Percentiles rank a stretch among this genome's conserved stretches.
Conservation (phyloP, 1,140 invertebrate genomes). For the Acromyrmex heyeri region DNA sequence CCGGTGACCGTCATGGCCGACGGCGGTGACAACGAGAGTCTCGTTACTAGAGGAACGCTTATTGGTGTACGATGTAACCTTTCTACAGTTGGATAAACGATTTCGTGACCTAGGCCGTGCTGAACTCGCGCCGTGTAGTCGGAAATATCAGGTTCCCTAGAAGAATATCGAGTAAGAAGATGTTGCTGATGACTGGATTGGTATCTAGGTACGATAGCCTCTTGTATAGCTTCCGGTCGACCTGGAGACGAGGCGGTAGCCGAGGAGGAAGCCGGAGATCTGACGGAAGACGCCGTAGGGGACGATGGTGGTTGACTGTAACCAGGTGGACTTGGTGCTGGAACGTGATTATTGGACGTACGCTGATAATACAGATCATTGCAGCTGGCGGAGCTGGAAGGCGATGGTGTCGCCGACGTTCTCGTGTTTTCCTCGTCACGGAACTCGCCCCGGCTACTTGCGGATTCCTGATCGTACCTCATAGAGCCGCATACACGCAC, state of each 20-base stretch:
- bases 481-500: constrained; percentile 70
- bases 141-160: constrained; percentile 76
- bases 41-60: constrained; percentile 82
- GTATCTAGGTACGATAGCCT: constrained; percentile 79
- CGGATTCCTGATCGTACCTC: constrained; percentile 72
- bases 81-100: constrained; percentile 79
- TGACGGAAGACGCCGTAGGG: constrained; percentile 80
- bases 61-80: constrained; percentile 81
- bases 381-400: constrained; percentile 83
- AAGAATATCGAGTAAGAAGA: constrained; percentile 75
- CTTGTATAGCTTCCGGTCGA: constrained; percentile 78
- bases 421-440: constrained; percentile 81
- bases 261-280: constrained; percentile 82
- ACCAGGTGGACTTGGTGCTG: constrained; percentile 78
- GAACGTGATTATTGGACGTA: constrained; percentile 62
- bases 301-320: constrained; percentile 82
- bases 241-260: constrained; percentile 82
- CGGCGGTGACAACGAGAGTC: constrained; percentile 84
- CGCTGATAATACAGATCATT: constrained; percentile 76
- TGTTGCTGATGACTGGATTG: constrained; percentile 74
- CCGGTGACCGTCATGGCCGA: constrained; percentile 81
- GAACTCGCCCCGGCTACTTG: constrained; percentile 77
- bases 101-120: constrained; percentile 77
- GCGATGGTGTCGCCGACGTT: constrained; percentile 81
- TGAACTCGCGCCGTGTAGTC: constrained; percentile 76